Evolutionary conservation across 2,113 vertebrate genomes (phyloP).

Genomic region (Mola mola): DNA sequence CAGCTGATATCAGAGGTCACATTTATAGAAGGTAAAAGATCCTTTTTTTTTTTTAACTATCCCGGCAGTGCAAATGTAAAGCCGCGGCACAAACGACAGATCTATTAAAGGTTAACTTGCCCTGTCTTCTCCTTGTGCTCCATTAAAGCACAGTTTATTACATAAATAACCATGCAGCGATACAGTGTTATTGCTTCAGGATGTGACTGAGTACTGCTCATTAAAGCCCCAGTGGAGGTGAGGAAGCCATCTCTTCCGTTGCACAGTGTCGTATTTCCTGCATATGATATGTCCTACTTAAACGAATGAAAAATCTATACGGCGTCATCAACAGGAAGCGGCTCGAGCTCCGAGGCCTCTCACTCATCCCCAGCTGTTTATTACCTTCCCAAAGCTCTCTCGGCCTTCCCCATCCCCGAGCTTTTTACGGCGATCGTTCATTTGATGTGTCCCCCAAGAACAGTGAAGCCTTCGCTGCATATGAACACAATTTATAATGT

Average conservation of each 20-base stretch:
- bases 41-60: too few species aligned
- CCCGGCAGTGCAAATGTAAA: conserved; percentile 3
- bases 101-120: too few species aligned
- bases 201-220: conserved; percentile 28
- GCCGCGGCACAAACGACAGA: too few species aligned
- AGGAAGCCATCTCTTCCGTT: conserved; percentile 24
- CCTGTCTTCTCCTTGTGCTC: neutral
- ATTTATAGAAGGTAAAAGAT: neutral
- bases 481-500: conserved; percentile 54
- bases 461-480: conserved; percentile 21
- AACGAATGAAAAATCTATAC: conserved; percentile 77
- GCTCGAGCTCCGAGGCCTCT: conserved; percentile 9
- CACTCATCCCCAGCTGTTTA: conserved; percentile 48
- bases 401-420: conserved; percentile 45
- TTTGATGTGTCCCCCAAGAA: conserved; percentile 58
- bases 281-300: conserved; percentile 48
- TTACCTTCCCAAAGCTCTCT: conserved; percentile 50
- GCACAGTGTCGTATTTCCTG: conserved; percentile 47
- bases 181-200: neutral
- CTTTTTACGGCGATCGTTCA: conserved; percentile 49
- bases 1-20: too few species aligned
- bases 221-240: conserved; percentile 25
- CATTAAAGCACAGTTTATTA: neutral
- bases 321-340: conserved; percentile 67
- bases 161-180: conserved; percentile 3